A percentile compares a stretch with the other conserved stretches of the same genome.
phyloP scores from a whole-genome alignment of 2,888 invertebrate genomes.

The Tenthredo distinguenda region DNA sequence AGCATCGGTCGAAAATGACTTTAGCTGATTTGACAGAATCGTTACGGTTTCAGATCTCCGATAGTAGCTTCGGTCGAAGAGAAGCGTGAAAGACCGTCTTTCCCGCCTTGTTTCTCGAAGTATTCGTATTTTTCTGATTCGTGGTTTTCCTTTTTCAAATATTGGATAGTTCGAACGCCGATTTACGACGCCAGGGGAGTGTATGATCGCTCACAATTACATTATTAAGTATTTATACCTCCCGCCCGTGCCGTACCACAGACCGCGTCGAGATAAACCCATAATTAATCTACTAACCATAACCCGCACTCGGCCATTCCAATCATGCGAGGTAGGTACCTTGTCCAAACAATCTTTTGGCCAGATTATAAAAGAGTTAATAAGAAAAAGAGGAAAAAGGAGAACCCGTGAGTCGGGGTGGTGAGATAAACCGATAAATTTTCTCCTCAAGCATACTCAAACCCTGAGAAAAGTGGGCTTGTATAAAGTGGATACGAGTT shows the following conservation, averaged over 20 bases:
- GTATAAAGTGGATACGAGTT: background rate
- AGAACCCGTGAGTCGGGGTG: background rate
- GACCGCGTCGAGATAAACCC: background rate
- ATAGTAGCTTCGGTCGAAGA: too few species aligned
- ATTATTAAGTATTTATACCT: conserved; percentile 34
- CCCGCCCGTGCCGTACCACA: background rate
- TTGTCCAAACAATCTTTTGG: conserved; percentile 37
- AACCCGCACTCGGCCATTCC: background rate
- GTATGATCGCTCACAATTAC: conserved; percentile 30
- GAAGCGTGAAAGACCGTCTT: background rate
- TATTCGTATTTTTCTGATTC: background rate
- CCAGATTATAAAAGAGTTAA: conserved; percentile 25
- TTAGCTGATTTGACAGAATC: too few species aligned
- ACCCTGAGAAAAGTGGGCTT: conserved; percentile 16
- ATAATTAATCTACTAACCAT: conserved; percentile 41
- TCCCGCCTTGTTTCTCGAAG: background rate
- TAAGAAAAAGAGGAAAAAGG: background rate
- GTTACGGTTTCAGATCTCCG: too few species aligned
- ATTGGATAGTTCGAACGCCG: background rate
- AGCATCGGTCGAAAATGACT: too few species aligned
- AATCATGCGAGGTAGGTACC: conserved; percentile 22
- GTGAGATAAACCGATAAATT: conserved; percentile 41
- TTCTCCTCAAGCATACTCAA: background rate
- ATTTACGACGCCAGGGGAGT: background rate
- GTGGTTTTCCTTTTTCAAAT: background rate